phyloP scores from a whole-genome alignment of 2,113 vertebrate genomes.

The Pimephales promelas region DNA sequence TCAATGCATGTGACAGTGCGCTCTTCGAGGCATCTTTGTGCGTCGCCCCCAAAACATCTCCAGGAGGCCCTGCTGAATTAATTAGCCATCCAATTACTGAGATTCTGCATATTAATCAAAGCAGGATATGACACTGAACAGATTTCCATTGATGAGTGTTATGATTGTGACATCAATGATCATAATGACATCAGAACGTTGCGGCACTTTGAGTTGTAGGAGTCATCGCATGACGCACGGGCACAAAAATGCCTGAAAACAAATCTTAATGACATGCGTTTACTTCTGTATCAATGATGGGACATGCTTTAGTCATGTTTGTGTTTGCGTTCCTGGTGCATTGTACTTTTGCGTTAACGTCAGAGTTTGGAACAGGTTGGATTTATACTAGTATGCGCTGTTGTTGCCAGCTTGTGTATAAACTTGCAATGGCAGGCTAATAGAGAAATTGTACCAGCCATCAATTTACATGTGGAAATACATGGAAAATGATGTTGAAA shows the following conservation, averaged over 20 bases:
- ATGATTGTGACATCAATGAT: slow-evolving; percentile 55
- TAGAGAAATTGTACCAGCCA: neutral
- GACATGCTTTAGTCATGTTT: neutral
- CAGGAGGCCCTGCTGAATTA: slow-evolving; percentile 49
- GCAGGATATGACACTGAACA: slow-evolving; percentile 51
- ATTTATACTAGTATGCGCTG: too few relatives aligned
- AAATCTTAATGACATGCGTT: slow-evolving; percentile 11
- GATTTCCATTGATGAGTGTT: slow-evolving; percentile 51
- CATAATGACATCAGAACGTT: slow-evolving; percentile 33
- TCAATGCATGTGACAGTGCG: neutral
- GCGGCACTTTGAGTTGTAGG: neutral
- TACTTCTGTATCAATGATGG: neutral
- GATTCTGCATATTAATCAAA: slow-evolving; percentile 57
- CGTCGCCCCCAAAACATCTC: slow-evolving; percentile 36
- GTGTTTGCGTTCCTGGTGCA: neutral
- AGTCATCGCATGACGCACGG: neutral
- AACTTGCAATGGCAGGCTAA: too few relatives aligned
- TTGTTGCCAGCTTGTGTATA: too few relatives aligned
- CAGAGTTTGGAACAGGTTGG: too few relatives aligned
- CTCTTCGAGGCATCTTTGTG: slow-evolving; percentile 15
- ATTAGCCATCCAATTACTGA: slow-evolving; percentile 56
- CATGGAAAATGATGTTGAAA: too few relatives aligned
- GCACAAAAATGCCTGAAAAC: neutral
- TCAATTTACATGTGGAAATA: too few relatives aligned
- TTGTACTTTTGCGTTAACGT: too few relatives aligned